Evolutionary conservation across 2,797 vertebrate genomes (phyloP), one percentile per base, ranked within the genome.

Genomic region (Crypturellus tataupa): DNA sequence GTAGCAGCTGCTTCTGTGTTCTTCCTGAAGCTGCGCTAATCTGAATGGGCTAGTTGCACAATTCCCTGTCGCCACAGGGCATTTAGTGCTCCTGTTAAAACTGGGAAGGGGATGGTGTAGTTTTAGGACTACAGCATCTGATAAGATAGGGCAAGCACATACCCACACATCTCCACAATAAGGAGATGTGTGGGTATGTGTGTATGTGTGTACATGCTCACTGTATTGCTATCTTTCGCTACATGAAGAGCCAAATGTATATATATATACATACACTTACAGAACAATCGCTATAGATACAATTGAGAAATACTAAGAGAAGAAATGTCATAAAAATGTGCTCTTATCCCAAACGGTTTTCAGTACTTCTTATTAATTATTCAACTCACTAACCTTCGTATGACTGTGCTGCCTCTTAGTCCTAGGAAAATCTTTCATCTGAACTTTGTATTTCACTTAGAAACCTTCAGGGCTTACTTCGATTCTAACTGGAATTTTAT

Each of bases 1-100:
- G 64, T 76, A 87, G 68, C 95, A 93, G 90, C 93, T 95, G 93
- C 73, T 83, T 73, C 86, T 14, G 60, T 87, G 64, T 49, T 94
- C 53, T 85, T 94, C 63, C 82, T 91, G 58, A 89, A 91, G 80
- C 82, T 94, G 82, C 69, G 60, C 58, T 39, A 42, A 68, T 80
- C 82, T 94, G 93, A 95, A 95, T 93, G 93, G 93, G 49, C 80
- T 94, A 82, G 46, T 73, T 96, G 73, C 90, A 92, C 80, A 69
- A 80, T 91, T 95, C 83, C 46, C 69, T 76, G 59, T 90, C 0
- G 42, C 94, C 67, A 37, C 58, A 56, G 92, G 95, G 92, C 85
- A 92, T 95, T 94, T 78, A 3, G 6, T 82, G 75, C n/a, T 91
- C 75, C 94, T 97, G 69, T 90, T 96, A 94, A 89, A 93, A 83